These are phyloP conservation scores for Hirtodrosophila histrioides DNA, from an alignment of 2,888 invertebrate genomes.

Conservation along the genomic window DNA sequence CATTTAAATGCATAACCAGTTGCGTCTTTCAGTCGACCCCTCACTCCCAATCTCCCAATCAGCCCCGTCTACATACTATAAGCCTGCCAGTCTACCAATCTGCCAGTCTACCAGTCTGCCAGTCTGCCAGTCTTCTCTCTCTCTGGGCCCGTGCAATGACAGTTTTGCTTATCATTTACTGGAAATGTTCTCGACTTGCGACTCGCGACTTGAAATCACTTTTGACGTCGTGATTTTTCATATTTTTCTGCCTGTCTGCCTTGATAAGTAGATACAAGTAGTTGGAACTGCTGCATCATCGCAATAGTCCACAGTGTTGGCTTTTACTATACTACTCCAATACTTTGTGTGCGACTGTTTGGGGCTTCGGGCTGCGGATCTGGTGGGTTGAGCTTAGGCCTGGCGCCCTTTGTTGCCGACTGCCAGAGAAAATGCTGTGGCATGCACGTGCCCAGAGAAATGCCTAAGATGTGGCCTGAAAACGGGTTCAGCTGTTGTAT, in stretches of 20 bases:
- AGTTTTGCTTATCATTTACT: conserved; percentile 77
- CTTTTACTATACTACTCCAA: not conserved
- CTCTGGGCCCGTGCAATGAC: conserved; percentile 52
- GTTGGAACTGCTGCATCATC: conserved; percentile 51
- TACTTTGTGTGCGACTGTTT: no score
- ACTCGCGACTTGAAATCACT: conserved; percentile 42
- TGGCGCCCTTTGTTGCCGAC: not conserved
- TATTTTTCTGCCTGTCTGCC: conserved; percentile 38
- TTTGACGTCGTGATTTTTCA: conserved; percentile 53
- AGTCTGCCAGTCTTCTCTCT: not conserved
- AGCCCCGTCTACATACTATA: not conserved
- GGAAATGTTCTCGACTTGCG: conserved; percentile 57
- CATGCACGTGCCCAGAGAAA: conserved; percentile 21
- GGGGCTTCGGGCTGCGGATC: not conserved
- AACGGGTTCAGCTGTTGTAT: conserved; percentile 39
- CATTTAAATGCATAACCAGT: conserved; percentile 71
- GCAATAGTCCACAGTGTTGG: conserved; percentile 2
- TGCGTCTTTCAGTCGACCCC: conserved; percentile 25
- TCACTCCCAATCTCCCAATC: not conserved
- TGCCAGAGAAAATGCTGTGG: conserved; percentile 2
- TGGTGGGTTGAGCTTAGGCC: conserved; percentile 1
- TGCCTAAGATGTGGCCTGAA: conserved; percentile 1
- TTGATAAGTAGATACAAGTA: conserved; percentile 14
- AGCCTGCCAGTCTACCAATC: not conserved
- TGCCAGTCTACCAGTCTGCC: conserved; percentile 8